Conservation (phyloP, 2,888 invertebrate species). For the Blomia tropicalis region DNA sequence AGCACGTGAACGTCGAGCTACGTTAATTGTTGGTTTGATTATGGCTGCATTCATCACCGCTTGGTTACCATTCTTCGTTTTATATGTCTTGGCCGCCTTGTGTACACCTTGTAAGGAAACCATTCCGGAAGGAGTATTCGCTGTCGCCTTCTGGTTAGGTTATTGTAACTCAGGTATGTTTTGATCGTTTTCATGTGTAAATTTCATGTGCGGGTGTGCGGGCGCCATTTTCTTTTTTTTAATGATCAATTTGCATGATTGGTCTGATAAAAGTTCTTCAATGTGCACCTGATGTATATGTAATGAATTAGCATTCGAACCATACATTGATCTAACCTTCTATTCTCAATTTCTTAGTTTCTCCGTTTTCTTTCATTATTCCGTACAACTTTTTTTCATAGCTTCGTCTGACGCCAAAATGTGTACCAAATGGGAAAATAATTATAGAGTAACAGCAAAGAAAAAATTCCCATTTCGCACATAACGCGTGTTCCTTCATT, state of each 20-base stretch:
- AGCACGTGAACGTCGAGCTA: slow-evolving; percentile 89
- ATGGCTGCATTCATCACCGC: slow-evolving; percentile 97
- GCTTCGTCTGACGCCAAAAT: background rate
- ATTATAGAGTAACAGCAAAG: background rate
- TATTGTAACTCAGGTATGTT: slow-evolving; percentile 80
- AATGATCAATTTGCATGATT: no score
- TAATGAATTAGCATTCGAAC: slow-evolving; percentile 9
- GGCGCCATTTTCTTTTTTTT: no score
- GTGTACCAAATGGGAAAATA: slow-evolving; percentile 1
- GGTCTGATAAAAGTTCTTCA: background rate
- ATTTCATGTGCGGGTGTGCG: no score
- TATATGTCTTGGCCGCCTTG: slow-evolving; percentile 70
- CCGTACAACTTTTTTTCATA: no score
- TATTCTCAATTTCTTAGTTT: no score
- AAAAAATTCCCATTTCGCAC: background rate
- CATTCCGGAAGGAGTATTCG: slow-evolving; percentile 13
- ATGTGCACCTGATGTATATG: background rate
- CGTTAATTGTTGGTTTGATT: slow-evolving; percentile 84
- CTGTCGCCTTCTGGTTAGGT: slow-evolving; percentile 68
- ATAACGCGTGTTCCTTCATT: background rate
- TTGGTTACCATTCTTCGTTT: slow-evolving; percentile 94
- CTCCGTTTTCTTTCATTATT: no score
- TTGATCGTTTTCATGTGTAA: no score
- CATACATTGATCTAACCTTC: no score
- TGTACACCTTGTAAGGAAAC: slow-evolving; percentile 40